phyloP scores from a whole-genome alignment of 2,888 invertebrate species.

The Lasioglossum zephyrum region DNA sequence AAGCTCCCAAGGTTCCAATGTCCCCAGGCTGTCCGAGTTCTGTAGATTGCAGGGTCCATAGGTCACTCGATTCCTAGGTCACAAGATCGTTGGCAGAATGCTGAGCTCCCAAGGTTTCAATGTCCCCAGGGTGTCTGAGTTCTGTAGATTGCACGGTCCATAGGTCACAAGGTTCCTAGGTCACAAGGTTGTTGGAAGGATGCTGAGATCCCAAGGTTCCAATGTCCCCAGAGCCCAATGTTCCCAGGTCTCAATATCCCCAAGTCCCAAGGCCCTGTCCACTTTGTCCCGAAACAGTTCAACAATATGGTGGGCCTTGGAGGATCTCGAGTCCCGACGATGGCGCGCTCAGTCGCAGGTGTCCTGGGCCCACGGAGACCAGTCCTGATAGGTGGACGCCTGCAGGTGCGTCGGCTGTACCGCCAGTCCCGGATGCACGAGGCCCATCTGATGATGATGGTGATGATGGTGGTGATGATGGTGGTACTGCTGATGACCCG shows the following conservation, averaged over 20 bases:
- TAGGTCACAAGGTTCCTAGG: neutral
- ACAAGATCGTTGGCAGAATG: no score
- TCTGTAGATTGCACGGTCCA: no score
- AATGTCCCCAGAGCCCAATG: no score
- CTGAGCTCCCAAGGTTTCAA: no score
- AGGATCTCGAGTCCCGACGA: constrained; percentile 10
- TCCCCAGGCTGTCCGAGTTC: neutral
- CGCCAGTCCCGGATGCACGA: constrained; percentile 74
- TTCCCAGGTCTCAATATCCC: neutral
- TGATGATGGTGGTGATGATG: constrained; percentile 79
- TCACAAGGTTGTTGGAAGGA: neutral
- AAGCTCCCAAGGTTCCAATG: no score
- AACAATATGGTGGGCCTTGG: neutral
- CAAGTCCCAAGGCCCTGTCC: neutral
- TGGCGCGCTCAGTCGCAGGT: constrained; percentile 77
- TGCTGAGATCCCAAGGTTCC: no score
- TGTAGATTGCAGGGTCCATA: neutral
- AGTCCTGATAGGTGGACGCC: constrained; percentile 75
- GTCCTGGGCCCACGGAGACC: constrained; percentile 79
- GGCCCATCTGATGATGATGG: constrained; percentile 76
- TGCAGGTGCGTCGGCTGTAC: constrained; percentile 71
- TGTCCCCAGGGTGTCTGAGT: no score
- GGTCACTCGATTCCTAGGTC: neutral
- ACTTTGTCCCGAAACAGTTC: neutral
- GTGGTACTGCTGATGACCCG: constrained; percentile 83